Base-by-base conservation (phyloP, 1,140 invertebrate genomes). In the Carposina sasakii region DNA sequence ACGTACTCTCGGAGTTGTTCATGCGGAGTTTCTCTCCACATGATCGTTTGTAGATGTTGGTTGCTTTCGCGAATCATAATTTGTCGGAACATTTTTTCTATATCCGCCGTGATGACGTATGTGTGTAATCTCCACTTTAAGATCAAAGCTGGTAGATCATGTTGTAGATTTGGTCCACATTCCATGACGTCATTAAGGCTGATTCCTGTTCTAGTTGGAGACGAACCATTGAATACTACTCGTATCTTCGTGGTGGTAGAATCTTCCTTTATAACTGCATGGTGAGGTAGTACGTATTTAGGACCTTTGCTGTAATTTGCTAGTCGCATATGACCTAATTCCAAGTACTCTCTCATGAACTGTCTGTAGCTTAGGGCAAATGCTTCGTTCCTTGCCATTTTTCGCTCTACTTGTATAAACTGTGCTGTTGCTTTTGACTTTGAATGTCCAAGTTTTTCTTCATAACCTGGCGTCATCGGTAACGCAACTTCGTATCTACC, bases 1-100 rank as follows among this genome's bases (percentile, higher is more conserved):
- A 48, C 9, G 33, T 59, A 76, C 4, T 57, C 41, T 19, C 57
- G 21, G 20, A 59, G 24, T 36, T 24, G 49, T 6, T 39, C 19
- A 9, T 4, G 9, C 10, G 40, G 1, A 31, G 26, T 13, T 2
- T 17, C 9, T 40, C 67, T 43, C 72, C 78, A 81, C 1, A 78
- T 39, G 22, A 85, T 74, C 26, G 62, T 40, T 51, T 81, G 71
- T n/a, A 60, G 59, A 17, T 58, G 26, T 20, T 20, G 20, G 20
- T 75, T 47, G 8, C 61, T 46, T 9, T 34, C 9, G 46, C 56
- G 24, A 8, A 82, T 43, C n/a, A 17, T 8, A 8, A 68, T 46
- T 43, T 63, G 56, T 15, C 71, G 41, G 50, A 64, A 76, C 61
- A 72, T 73, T 56, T 73, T 60, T 4, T 12, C 30, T 9, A 81